phyloP scores from a whole-genome alignment of 1,140 invertebrate genomes.

The Gryon sp. region DNA sequence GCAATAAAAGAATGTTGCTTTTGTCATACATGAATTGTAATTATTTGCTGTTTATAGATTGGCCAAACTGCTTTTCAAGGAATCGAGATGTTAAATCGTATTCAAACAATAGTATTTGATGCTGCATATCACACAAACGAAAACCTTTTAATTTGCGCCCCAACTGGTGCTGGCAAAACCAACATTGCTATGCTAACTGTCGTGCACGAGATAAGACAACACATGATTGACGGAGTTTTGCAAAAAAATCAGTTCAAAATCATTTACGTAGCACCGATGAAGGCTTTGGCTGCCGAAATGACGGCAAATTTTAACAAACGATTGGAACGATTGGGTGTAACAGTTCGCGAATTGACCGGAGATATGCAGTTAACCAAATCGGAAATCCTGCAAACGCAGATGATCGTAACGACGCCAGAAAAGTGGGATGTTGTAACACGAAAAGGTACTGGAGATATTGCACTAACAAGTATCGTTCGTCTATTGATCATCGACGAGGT shows the following conservation, averaged over 20 bases:
- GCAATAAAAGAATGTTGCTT: constrained; percentile 10
- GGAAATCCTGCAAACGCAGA: constrained; percentile 97
- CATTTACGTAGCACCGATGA: constrained; percentile 99
- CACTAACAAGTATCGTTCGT: constrained; percentile 93
- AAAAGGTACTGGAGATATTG: constrained; percentile 95
- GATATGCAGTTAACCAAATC: constrained; percentile 98
- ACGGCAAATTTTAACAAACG: constrained; percentile 93
- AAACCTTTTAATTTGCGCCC: constrained; percentile 97
- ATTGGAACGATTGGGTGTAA: constrained; percentile 87
- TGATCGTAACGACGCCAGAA: constrained; percentile 99
- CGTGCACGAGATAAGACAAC: constrained; percentile 92
- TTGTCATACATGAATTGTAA: background rate
- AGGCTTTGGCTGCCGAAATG: constrained; percentile 99
- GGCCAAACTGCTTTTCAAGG: constrained; percentile 93
- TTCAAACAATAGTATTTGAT: constrained; percentile 97
- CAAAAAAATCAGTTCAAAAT: constrained; percentile 98
- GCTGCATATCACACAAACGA: constrained; percentile 98
- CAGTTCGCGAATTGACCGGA: constrained; percentile 96
- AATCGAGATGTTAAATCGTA: constrained; percentile 92
- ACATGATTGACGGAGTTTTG: constrained; percentile 89
- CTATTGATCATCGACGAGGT: constrained; percentile 99
- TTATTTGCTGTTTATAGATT: constrained; percentile 77
- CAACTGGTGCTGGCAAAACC: constrained; percentile 98
- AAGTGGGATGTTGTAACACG: constrained; percentile 99
- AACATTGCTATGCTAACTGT: constrained; percentile 98